Evolutionary conservation across 2,888 invertebrate genomes (phyloP), one percentile per base, ranked within the genome.

Genomic region (Drosophila birchii): DNA sequence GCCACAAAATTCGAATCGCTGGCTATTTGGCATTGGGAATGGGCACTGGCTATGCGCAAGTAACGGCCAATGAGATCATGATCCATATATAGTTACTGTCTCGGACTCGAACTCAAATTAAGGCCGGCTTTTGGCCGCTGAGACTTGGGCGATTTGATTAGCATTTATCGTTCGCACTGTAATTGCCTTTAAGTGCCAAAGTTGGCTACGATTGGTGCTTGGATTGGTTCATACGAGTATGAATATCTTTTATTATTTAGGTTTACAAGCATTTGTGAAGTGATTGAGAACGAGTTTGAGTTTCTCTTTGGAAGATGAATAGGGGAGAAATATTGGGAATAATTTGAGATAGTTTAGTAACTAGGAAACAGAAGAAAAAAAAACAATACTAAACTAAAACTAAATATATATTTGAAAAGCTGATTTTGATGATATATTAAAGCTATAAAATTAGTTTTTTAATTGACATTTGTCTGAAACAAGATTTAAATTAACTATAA

Each of bases 11-110:
- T 68, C 41, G 43, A 20, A 58, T 34, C 29, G 54, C 45, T 26
- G 34, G 56, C 45, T 36, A 53, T 47, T 20, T 55, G 26, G 53
- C 44, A 54, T 55, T 45, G 38, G 45, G 39, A 59, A 49, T 60
- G 81, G 82, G 45, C 72, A 83, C 83, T 73, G 76, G 88, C 88
- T 86, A 74, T 71, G 73, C 78, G 66, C 56, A 62, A 62, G 55
- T 63, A 73, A 62, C 63, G 29, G 56, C 63, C 75, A 58, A 75
- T 84, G 83, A 84, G 83, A 84, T 84, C 83, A 84, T 75, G 75
- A 76, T 88, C 88, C 86, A 84, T 84, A 76, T 84, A 58, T 80
- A 67, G 73, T 51, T 39, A 20, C 20, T 38, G 29, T 14, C 26
- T 34, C 63, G 18, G 26, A 44, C 32, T 39, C 34, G 12, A 67